A percentile compares a stretch with the other conserved stretches of the same genome.
Conservation (phyloP, 1,140 invertebrate genomes). For the Drosophila ambigua region DNA sequence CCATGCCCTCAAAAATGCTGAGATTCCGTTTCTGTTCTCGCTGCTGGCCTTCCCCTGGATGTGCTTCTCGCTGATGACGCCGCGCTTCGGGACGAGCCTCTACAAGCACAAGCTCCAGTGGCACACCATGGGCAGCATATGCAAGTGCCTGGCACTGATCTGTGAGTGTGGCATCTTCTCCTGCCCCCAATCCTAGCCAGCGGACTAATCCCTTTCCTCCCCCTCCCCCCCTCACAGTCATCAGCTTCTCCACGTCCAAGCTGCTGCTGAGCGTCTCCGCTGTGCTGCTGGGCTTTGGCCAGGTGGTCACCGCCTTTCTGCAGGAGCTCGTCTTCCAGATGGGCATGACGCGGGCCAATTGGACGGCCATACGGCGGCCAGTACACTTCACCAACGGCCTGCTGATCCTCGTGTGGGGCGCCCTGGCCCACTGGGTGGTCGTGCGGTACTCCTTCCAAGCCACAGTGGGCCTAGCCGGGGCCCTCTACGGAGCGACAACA, state of each 20-base stretch:
- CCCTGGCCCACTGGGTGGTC: constrained; percentile 77
- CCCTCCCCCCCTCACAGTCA: constrained; percentile 49
- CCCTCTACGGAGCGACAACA: constrained; percentile 61
- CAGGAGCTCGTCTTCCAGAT: constrained; percentile 79
- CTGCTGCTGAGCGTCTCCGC: constrained; percentile 78
- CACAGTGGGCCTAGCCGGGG: constrained; percentile 68
- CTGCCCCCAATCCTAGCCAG: too few species aligned
- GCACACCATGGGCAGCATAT: constrained; percentile 76
- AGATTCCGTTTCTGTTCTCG: constrained; percentile 82
- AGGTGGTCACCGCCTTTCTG: constrained; percentile 78
- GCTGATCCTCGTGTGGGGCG: constrained; percentile 76
- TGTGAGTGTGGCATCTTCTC: constrained; percentile 54
- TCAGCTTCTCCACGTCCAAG: constrained; percentile 81
- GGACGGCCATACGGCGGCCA: constrained; percentile 71
- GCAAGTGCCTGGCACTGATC: constrained; percentile 73
- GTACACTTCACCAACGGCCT: constrained; percentile 79
- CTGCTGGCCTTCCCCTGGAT: constrained; percentile 83
- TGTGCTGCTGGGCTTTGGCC: constrained; percentile 78
- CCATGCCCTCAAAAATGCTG: constrained; percentile 77
- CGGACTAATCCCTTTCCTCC: neutral
- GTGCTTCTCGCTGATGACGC: constrained; percentile 83
- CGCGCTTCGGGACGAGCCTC: constrained; percentile 73
- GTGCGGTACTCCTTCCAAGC: constrained; percentile 76
- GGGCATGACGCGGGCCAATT: constrained; percentile 79
- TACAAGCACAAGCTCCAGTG: constrained; percentile 78